These are phyloP conservation scores for Lasiommata megera DNA, from an alignment of 2,888 invertebrate genomes.

Conservation along the genomic window DNA sequence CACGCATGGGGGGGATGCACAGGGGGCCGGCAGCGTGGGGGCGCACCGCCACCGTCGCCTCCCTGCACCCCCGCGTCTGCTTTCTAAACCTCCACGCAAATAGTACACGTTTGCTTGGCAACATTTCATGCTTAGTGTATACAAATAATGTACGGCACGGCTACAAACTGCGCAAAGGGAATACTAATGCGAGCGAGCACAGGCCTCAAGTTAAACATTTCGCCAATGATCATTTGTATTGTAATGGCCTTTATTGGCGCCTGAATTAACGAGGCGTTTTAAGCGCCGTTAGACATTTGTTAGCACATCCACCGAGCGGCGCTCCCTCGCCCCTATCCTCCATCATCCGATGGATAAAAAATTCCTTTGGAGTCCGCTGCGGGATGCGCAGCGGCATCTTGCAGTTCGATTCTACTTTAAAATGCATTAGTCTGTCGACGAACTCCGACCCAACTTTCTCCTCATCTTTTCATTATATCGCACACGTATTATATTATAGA, in stretches of 20 bases:
- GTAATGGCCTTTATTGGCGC: conserved; percentile 39
- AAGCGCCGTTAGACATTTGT: conserved; percentile 26
- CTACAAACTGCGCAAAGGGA: conserved; percentile 74
- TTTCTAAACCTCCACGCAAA: conserved; percentile 80
- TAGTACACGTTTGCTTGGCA: conserved; percentile 80
- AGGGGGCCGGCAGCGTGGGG: conserved; percentile 39
- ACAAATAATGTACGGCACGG: conserved; percentile 76
- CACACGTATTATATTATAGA: no score
- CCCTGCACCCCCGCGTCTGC: conserved; percentile 54
- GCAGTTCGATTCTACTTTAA: background rate
- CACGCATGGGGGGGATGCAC: conserved; percentile 59
- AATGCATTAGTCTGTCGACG: background rate
- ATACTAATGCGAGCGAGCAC: conserved; percentile 62
- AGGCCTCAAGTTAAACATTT: conserved; percentile 58
- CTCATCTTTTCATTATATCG: background rate
- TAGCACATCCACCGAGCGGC: conserved; percentile 10
- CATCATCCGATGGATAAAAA: background rate
- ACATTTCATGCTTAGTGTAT: conserved; percentile 81
- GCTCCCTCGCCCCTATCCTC: background rate
- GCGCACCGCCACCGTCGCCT: conserved; percentile 44
- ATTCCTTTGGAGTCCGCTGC: background rate
- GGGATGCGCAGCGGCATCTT: background rate
- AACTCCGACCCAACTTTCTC: background rate
- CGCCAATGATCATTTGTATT: conserved; percentile 51
- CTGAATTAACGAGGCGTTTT: conserved; percentile 27